Conservation (phyloP, 2,113 vertebrate genomes). For the Dipodomys ordii region DNA sequence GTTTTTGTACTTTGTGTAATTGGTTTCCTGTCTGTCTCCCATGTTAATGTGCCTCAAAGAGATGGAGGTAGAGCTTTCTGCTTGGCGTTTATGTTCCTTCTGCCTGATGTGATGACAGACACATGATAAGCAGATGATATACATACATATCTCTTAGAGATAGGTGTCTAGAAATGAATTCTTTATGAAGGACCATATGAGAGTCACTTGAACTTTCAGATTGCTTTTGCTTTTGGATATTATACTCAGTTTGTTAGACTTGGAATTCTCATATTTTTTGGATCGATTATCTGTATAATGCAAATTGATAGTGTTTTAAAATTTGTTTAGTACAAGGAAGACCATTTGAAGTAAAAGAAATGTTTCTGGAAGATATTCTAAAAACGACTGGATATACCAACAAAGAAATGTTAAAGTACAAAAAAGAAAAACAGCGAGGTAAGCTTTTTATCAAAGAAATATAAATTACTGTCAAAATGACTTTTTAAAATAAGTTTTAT, state of each 20-base stretch:
- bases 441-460: slow-evolving; percentile 64
- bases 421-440: slow-evolving; percentile 93
- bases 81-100: neutral
- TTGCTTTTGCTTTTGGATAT: slow-evolving; percentile 52
- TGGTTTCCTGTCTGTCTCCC: slow-evolving; percentile 37
- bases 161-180: neutral
- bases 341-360: slow-evolving; percentile 94
- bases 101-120: slow-evolving; percentile 15
- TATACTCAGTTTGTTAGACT: slow-evolving; percentile 7
- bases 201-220: neutral
- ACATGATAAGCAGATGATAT: neutral
- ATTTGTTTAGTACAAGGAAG: slow-evolving; percentile 91
- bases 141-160: neutral
- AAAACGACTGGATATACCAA: slow-evolving; percentile 92
- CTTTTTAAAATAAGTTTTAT: neutral
- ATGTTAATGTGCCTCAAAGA: neutral
- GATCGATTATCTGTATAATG: neutral
- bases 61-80: neutral
- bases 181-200: neutral
- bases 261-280: slow-evolving; percentile 38
- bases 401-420: slow-evolving; percentile 91
- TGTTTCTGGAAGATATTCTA: slow-evolving; percentile 97
- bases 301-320: slow-evolving; percentile 42
- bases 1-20: slow-evolving; percentile 32
- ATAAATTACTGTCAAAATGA: slow-evolving; percentile 30